Base-by-base conservation (phyloP, 2,113 vertebrate species). In the Raja brachyura region DNA sequence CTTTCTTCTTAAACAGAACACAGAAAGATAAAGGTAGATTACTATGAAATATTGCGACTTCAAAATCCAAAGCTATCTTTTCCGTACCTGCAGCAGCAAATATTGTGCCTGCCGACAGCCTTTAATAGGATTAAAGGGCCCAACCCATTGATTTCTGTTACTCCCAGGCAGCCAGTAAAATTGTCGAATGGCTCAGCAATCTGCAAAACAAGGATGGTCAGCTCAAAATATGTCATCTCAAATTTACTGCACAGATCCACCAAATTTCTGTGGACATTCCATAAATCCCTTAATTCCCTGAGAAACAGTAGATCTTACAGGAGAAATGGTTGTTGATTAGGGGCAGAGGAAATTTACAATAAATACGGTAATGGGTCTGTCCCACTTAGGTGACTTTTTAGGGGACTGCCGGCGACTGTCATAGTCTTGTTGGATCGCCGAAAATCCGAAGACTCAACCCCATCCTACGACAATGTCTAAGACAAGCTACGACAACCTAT, bases 141-240 rank as follows among this genome's bases (percentile, higher is more conserved):
- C 61, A 94, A 48, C 11, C 96, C 95, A 96, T 97, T 98, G 86
- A 98, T 96, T 96, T 97, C 94, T 94, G 94, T 76, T 5, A 98
- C 94, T 96, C 97, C 95, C 94, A 98, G 96, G 95, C 97, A 98
- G 94, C 97, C 97, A 79, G 96, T 97, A 93, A 96, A 98, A 96
- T 97, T 98, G 94, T 96, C 94, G 70, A 97, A 94, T 93, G 96
- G 95, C 94, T 95, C 94, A 54, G 96, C 94, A 94, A 95, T 94
- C 98, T 98, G 93, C 68, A 92, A 92, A 92, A 92, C 90, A 92
- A 92, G 66, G 90, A 73, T 70, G 39, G 25, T 48, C 90, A 92
- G 4, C 13, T 73, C 39, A 28, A 73, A 92, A 74, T 74, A 92
- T 54, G 22, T 70, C 73, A n/a, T 25, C 18, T 73, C 70, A 92